These are phyloP conservation scores for Aricia artaxerxes DNA, from an alignment of 2,888 invertebrate species.

Conservation along the genomic window DNA sequence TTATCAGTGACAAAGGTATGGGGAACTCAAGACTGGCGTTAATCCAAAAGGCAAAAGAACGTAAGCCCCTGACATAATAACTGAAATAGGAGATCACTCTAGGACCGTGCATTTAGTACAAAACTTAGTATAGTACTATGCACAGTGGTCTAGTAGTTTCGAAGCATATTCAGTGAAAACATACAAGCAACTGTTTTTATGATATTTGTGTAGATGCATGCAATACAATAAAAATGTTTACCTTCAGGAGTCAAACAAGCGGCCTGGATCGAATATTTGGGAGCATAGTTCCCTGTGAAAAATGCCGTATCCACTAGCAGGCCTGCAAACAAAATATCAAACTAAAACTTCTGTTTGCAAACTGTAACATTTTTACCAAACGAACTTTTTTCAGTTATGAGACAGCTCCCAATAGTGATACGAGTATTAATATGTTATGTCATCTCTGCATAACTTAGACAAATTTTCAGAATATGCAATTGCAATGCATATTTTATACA, in stretches of 20 bases:
- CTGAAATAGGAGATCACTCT: too few species aligned
- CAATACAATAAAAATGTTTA: slow-evolving; percentile 44
- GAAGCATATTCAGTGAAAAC: background rate
- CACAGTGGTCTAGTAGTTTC: background rate
- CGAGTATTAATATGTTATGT: too few species aligned
- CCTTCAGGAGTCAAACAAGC: slow-evolving; percentile 75
- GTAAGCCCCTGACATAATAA: too few species aligned
- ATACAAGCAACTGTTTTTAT: background rate
- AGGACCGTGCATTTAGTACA: too few species aligned
- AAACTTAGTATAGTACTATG: too few species aligned
- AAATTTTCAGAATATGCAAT: too few species aligned
- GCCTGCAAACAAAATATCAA: slow-evolving; percentile 53
- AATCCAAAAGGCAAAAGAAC: too few species aligned
- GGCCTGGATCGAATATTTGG: slow-evolving; percentile 82
- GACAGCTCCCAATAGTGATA: background rate
- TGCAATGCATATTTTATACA: too few species aligned
- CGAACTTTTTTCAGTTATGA: slow-evolving; percentile 8
- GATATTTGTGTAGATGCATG: background rate
- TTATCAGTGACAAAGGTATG: too few species aligned
- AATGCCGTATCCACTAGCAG: slow-evolving; percentile 81
- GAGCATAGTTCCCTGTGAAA: slow-evolving; percentile 83
- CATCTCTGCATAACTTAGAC: too few species aligned
- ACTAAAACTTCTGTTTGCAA: background rate
- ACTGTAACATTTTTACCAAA: background rate
- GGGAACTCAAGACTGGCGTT: too few species aligned